Conservation (phyloP, 92 coral and sea anemone genomes). For the Micromussa lordhowensis region DNA sequence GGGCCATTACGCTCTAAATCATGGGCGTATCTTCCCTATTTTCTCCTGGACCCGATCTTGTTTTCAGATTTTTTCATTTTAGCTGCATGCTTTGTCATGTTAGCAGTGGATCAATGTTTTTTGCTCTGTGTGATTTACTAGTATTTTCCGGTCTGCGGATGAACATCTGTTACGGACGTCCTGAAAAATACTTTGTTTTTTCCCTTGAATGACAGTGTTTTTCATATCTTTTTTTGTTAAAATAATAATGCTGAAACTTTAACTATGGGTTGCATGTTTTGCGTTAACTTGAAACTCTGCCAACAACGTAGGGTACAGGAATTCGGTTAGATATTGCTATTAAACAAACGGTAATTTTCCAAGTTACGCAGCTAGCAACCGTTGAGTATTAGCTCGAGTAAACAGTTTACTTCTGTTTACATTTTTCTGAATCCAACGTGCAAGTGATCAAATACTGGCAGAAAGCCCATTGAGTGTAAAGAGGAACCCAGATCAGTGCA, state of each 20-base stretch:
- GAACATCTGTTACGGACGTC: slow-evolving; percentile 28
- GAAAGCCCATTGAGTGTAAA: neutral
- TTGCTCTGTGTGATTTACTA: neutral
- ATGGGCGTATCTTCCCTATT: too few relatives aligned
- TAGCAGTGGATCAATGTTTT: neutral
- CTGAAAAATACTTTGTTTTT: neutral
- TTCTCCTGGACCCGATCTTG: neutral
- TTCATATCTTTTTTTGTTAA: neutral
- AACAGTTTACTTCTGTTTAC: neutral
- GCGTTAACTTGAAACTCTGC: neutral
- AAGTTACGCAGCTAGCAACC: neutral
- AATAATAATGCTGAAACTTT: neutral
- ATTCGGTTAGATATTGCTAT: neutral
- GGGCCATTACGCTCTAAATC: too few relatives aligned
- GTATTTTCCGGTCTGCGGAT: neutral
- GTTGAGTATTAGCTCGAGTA: neutral
- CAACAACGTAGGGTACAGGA: neutral
- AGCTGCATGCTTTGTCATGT: neutral
- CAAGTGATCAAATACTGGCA: neutral
- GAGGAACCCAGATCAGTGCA: neutral
- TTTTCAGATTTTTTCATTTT: neutral
- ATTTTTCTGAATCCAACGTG: neutral
- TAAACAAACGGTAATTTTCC: neutral
- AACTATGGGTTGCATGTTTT: neutral
- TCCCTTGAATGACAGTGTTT: neutral